Conservation (phyloP, 2,113 vertebrate genomes). For the Chaetorhynchus papuensis region DNA sequence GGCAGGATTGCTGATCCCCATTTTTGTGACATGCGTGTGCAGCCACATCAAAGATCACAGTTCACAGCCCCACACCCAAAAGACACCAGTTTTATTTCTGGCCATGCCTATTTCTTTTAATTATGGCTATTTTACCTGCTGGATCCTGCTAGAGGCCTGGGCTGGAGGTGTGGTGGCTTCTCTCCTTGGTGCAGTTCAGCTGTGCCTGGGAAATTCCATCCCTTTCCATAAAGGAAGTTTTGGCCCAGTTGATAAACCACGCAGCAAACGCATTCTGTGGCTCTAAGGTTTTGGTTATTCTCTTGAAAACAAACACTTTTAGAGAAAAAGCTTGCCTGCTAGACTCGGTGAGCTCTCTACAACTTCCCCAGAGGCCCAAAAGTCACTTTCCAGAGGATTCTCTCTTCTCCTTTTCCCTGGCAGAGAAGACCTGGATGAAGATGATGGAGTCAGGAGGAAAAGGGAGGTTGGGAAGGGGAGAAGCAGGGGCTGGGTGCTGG, state of each 20-base stretch:
- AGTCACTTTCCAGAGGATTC: neutral
- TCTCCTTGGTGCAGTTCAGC: neutral
- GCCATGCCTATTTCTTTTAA: neutral
- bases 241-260: neutral
- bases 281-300: neutral
- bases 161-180: neutral
- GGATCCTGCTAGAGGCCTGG: neutral
- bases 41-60: neutral
- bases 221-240: neutral
- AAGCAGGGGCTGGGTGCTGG: neutral
- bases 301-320: neutral
- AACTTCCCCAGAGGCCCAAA: neutral
- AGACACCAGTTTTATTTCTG: neutral
- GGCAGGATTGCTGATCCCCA: neutral
- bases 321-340: neutral
- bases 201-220: neutral
- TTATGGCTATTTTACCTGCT: fast-evolving
- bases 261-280: neutral
- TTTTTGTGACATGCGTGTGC: fast-evolving
- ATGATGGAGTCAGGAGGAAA: neutral
- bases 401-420: neutral
- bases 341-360: neutral
- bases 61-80: neutral
- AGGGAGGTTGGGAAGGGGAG: neutral
- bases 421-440: neutral